A percentile compares a stretch with the other conserved stretches of the same genome.
Evolutionary conservation across 2,888 invertebrate genomes (phyloP).

Genomic region (Carcina quercana): DNA sequence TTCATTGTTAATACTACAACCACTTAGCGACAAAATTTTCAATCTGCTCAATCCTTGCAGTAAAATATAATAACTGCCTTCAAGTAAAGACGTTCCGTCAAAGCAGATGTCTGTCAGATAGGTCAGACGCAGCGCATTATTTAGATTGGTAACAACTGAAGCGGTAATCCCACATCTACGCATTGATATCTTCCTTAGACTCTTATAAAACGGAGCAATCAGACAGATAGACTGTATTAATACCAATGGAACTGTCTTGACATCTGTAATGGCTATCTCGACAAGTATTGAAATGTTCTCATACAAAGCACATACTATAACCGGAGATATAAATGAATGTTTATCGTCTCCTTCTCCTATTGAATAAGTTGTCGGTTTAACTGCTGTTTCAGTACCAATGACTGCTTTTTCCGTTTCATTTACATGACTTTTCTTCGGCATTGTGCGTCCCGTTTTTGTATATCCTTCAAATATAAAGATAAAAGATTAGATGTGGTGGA

Average conservation of each 20-base stretch:
- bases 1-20: conserved; percentile 37
- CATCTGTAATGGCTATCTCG: conserved; percentile 29
- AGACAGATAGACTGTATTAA: conserved; percentile 32
- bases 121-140: conserved; percentile 29
- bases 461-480: too few species aligned
- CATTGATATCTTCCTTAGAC: conserved; percentile 30
- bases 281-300: conserved; percentile 27
- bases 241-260: conserved; percentile 21
- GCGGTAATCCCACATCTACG: conserved; percentile 26
- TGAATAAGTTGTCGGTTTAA: too few species aligned
- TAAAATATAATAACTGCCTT: conserved; percentile 30
- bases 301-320: conserved; percentile 27
- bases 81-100: conserved; percentile 29
- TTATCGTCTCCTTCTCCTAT: too few species aligned
- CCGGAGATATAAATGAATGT: too few species aligned
- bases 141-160: conserved; percentile 33
- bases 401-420: conserved; percentile 5
- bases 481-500: too few species aligned
- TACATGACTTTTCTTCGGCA: too few species aligned
- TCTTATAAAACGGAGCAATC: conserved; percentile 23
- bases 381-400: not conserved
- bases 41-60: conserved; percentile 24
- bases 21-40: conserved; percentile 31
- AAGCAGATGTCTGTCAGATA: conserved; percentile 37
- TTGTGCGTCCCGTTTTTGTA: too few species aligned